These are phyloP conservation scores for Sternarchorhynchus goeldii DNA, from an alignment of 2,797 vertebrate genomes.

Conservation along the genomic window DNA sequence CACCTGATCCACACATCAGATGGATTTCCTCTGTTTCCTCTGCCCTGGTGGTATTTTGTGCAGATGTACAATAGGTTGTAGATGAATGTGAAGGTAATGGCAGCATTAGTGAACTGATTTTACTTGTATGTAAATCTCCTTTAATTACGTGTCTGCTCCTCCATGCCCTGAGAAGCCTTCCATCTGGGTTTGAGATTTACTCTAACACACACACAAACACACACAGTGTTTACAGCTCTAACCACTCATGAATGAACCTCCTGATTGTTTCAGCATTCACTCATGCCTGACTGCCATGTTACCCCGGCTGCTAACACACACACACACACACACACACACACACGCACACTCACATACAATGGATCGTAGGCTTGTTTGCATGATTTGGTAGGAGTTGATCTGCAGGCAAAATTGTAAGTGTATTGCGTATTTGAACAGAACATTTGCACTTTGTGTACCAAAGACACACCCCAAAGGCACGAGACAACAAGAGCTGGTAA, in stretches of 20 bases:
- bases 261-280: slow-evolving; percentile 27
- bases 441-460: neutral
- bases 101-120: no score
- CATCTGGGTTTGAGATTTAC: slow-evolving; percentile 54
- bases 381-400: neutral
- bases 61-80: no score
- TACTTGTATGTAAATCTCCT: no score
- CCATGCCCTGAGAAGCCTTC: slow-evolving; percentile 49
- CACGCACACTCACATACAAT: neutral
- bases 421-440: slow-evolving; percentile 8
- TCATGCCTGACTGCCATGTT: slow-evolving; percentile 28
- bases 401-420: slow-evolving; percentile 65
- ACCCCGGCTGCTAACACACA: neutral
- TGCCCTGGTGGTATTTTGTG: no score
- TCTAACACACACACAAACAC: neutral
- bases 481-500: no score
- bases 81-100: no score
- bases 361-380: neutral
- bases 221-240: slow-evolving; percentile 14
- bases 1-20: no score
- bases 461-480: no score
- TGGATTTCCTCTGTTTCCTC: no score
- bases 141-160: neutral
- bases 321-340: slow-evolving; percentile 4
- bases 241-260: slow-evolving; percentile 32